phyloP scores from a whole-genome alignment of 37 sponge, comb jelly and placozoan species.

The Aplysina aerophoba region DNA sequence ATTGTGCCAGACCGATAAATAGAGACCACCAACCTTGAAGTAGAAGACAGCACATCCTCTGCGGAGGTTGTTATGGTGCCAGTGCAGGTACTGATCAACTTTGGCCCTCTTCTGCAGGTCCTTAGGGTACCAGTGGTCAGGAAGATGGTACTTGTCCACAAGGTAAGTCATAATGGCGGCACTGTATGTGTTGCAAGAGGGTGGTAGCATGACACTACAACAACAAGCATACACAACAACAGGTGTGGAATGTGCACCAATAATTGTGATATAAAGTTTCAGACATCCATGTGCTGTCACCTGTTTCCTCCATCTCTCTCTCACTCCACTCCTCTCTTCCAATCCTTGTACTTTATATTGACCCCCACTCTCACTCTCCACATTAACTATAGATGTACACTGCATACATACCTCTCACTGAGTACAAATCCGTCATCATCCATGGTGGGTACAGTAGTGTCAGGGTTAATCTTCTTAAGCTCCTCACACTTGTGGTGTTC shows the following conservation, averaged over 20 bases:
- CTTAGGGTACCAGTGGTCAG: conserved; percentile 81
- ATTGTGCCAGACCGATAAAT: too few species aligned
- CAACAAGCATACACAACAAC: too few species aligned
- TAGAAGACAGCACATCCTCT: conserved; percentile 36
- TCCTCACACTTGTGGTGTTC: conserved; percentile 58
- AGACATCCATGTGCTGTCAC: too few species aligned
- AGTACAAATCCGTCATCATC: conserved; percentile 73
- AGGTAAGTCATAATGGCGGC: conserved; percentile 69
- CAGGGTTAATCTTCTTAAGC: conserved; percentile 45
- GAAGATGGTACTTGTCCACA: conserved; percentile 51
- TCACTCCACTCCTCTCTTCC: too few species aligned
- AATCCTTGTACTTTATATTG: too few species aligned
- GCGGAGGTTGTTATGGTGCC: conserved; percentile 64
- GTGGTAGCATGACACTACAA: too few species aligned
- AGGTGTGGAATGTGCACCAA: too few species aligned
- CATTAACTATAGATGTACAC: too few species aligned
- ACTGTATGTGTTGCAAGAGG: conserved; percentile 18
- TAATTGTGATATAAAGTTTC: too few species aligned
- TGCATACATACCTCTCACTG: conserved; percentile 66
- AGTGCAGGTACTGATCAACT: conserved; percentile 71
- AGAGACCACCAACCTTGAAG: conserved; percentile 49
- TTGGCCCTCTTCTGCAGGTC: conserved; percentile 50
- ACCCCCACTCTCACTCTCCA: too few species aligned
- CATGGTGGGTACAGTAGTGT: conserved; percentile 66
- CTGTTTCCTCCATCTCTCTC: too few species aligned